These are phyloP conservation scores for Oophaga sylvatica DNA, from an alignment of 2,797 vertebrate genomes.

Conservation along the genomic window DNA sequence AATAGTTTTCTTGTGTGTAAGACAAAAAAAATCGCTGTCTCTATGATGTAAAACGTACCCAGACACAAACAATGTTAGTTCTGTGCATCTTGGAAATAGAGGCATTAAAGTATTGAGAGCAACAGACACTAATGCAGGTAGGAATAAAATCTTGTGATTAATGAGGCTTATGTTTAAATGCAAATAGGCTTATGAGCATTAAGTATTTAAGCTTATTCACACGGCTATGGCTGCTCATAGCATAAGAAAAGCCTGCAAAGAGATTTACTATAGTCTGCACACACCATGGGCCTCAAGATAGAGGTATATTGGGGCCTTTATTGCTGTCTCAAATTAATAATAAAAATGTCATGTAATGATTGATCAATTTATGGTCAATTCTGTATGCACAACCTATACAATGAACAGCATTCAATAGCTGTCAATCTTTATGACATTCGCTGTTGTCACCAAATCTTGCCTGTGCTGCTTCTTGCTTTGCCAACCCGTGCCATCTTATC, in stretches of 20 bases:
- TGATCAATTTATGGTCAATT: not conserved
- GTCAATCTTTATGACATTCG: not conserved
- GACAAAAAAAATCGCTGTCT: not conserved
- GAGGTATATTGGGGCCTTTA: not conserved
- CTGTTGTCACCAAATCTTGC: not conserved
- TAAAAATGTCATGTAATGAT: not conserved
- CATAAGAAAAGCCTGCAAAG: slow-evolving; percentile 29
- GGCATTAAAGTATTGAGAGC: slow-evolving; percentile 26
- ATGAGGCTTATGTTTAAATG: slow-evolving; percentile 48
- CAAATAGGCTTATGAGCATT: slow-evolving; percentile 34
- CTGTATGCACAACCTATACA: not conserved
- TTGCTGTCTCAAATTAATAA: not conserved
- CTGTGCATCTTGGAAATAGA: not conserved
- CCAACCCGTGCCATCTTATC: not conserved
- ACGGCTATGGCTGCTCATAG: not conserved
- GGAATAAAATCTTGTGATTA: slow-evolving; percentile 51
- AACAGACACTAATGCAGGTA: slow-evolving; percentile 37
- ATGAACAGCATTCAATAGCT: not conserved
- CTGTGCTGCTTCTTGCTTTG: not conserved
- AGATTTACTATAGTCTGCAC: not conserved
- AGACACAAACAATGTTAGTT: not conserved
- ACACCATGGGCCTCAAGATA: not conserved
- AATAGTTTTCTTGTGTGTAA: not conserved
- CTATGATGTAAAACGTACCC: not conserved
- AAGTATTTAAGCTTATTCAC: slow-evolving; percentile 49